A percentile compares a stretch with the other conserved stretches of the same genome.
phyloP scores from a whole-genome alignment of 2,888 invertebrate genomes.

The Chamaedrilus cognettii region DNA sequence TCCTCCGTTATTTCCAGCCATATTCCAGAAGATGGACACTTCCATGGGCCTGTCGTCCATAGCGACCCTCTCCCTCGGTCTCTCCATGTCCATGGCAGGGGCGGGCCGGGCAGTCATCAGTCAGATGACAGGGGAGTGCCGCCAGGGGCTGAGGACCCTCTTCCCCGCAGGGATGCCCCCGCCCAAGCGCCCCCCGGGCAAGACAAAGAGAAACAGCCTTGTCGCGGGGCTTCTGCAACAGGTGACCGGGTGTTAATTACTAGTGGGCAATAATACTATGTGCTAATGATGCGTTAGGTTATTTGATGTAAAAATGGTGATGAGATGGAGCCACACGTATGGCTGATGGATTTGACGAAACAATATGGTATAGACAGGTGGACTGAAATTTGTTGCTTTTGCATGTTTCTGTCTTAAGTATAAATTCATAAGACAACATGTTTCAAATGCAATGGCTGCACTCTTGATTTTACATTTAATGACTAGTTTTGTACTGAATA shows the following conservation, averaged over 20 bases:
- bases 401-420: too few species aligned
- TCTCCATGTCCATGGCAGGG: conserved; percentile 39
- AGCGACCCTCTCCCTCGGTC: conserved; percentile 38
- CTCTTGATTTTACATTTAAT: too few species aligned
- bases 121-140: neutral
- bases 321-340: neutral
- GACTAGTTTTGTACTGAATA: too few species aligned
- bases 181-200: neutral
- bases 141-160: neutral
- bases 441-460: too few species aligned
- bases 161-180: neutral
- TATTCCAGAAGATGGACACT: conserved; percentile 37
- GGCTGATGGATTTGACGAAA: neutral
- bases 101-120: conserved; percentile 13
- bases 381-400: too few species aligned
- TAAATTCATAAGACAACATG: too few species aligned
- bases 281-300: too few species aligned
- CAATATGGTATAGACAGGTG: too few species aligned
- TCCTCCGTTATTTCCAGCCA: conserved; percentile 28
- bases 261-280: too few species aligned
- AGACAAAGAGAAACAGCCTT: neutral
- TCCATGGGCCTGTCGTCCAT: conserved; percentile 37
- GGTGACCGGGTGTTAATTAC: neutral
- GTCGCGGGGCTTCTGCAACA: neutral
- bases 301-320: too few species aligned